phyloP scores from a whole-genome alignment of 2,888 invertebrate genomes.

The Lochmaea crataegi region DNA sequence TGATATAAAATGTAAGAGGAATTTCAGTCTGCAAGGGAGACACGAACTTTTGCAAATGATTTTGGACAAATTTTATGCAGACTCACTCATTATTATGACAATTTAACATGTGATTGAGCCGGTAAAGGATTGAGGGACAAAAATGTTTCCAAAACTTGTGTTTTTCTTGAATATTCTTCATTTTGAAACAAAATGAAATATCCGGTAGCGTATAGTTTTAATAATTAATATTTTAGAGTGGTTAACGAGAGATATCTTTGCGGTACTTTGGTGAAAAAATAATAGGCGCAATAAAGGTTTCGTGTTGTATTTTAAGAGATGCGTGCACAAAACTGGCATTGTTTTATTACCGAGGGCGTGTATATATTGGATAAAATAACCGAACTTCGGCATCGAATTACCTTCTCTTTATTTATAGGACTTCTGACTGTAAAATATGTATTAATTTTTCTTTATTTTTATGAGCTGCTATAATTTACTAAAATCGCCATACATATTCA shows the following conservation, averaged over 20 bases:
- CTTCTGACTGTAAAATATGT: slow-evolving; percentile 41
- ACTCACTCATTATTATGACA: no score
- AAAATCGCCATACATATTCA: slow-evolving; percentile 37
- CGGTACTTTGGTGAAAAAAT: slow-evolving; percentile 14
- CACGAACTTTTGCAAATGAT: no score
- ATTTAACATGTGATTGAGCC: no score
- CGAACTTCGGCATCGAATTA: slow-evolving; percentile 37
- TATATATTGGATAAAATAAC: slow-evolving; percentile 34
- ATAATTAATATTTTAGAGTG: not conserved
- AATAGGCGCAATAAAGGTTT: slow-evolving; percentile 26
- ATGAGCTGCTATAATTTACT: slow-evolving; percentile 32
- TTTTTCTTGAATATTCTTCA: no score
- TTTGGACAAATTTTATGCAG: no score
- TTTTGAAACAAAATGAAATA: no score
- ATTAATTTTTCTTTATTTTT: slow-evolving; percentile 37
- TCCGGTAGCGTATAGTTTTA: no score
- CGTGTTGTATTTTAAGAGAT: slow-evolving; percentile 39
- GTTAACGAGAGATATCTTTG: not conserved
- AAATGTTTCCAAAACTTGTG: no score
- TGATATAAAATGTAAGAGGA: no score
- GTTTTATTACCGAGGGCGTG: slow-evolving; percentile 42
- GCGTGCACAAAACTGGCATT: slow-evolving; percentile 42
- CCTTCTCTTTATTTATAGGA: slow-evolving; percentile 42
- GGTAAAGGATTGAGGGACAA: no score
- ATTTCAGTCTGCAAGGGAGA: no score